A percentile compares a stretch with the other conserved stretches of the same genome.
Conservation (phyloP, 53 echinoderm and acorn worm species). For the Crossaster papposus region DNA sequence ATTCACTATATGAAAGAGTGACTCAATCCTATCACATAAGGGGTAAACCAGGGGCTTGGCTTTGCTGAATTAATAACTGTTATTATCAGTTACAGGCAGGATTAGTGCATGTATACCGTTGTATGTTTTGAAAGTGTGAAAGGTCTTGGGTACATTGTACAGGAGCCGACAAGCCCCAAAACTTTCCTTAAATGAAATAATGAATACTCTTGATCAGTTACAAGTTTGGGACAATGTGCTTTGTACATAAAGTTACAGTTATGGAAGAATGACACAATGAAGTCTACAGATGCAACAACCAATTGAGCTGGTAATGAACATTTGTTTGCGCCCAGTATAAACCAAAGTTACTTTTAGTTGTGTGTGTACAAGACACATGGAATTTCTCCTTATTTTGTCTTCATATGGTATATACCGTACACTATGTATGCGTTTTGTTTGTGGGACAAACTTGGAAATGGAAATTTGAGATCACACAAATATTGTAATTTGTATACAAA, state of each 20-base stretch:
- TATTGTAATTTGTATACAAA: no score
- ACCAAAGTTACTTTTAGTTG: no score
- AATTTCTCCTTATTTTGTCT: background rate
- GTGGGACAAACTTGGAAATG: no score
- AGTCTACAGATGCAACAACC: background rate
- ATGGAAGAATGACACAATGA: no score
- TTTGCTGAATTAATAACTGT: conserved; percentile 48
- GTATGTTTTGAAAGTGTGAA: background rate
- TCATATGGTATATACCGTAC: no score
- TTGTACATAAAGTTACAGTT: background rate
- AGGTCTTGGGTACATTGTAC: background rate
- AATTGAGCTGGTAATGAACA: background rate
- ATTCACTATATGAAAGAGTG: conserved; percentile 29
- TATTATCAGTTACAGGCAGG: conserved; percentile 1
- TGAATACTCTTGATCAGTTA: background rate
- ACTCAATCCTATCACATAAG: conserved; percentile 11
- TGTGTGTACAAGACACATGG: background rate
- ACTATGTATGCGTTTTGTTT: no score
- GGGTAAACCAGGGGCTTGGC: conserved; percentile 15
- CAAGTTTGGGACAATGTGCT: background rate
- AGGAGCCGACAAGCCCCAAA: background rate
- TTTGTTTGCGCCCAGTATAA: no score
- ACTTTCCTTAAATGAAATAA: no score
- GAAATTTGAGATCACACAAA: no score
- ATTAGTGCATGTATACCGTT: background rate